A percentile compares a stretch with the other conserved stretches of the same genome.
These are phyloP conservation scores for Peromyscus eremicus DNA, from an alignment of 2,797 vertebrate genomes.

Conservation along the genomic window DNA sequence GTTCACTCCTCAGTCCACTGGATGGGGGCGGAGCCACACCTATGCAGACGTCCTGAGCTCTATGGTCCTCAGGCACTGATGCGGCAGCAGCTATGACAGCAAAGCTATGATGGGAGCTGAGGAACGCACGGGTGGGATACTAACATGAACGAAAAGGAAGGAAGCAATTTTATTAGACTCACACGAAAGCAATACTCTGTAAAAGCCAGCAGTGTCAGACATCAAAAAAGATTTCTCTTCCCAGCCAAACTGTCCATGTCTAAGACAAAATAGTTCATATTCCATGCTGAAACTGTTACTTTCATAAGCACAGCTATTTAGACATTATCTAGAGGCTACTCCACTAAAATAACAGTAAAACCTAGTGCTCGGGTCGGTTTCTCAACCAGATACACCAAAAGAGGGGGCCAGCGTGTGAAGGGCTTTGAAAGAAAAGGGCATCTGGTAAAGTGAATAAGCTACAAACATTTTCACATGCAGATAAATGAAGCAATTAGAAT, in stretches of 20 bases:
- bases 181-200: background rate
- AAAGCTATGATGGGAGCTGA: background rate
- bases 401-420: background rate
- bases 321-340: background rate
- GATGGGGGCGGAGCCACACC: background rate
- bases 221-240: background rate
- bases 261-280: background rate
- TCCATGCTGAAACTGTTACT: background rate
- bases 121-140: background rate
- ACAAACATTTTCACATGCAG: background rate
- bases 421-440: background rate
- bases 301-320: constrained; percentile 6
- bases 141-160: background rate
- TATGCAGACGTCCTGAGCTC: background rate
- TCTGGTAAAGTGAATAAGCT: background rate
- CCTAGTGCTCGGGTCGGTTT: background rate
- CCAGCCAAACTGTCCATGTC: background rate
- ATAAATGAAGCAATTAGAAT: background rate
- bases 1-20: background rate
- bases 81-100: background rate
- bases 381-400: background rate
- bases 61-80: background rate
- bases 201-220: background rate
- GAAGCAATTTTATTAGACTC: background rate
- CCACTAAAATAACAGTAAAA: background rate